Evolutionary conservation across 37 sponge, comb jelly and placozoan genomes (phyloP).

Genomic region (Cladorhizidae sp.): DNA sequence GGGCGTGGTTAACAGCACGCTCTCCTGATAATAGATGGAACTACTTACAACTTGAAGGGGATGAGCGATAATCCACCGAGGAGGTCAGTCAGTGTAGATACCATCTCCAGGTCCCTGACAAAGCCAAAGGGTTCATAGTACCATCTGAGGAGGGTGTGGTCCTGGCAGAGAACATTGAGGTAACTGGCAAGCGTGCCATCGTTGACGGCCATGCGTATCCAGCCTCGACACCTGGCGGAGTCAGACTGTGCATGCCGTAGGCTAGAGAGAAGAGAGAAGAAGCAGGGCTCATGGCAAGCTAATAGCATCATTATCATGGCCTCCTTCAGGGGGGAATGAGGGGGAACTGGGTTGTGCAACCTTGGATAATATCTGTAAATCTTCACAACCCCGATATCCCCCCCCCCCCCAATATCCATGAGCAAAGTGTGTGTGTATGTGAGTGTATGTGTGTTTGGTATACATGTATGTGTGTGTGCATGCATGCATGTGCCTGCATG

Average conservation of each 20-base stretch:
- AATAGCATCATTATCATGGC: too few relatives aligned
- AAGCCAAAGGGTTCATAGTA: conserved; percentile 86
- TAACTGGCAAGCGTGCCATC: conserved; percentile 95
- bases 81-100: conserved; percentile 51
- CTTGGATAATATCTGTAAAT: too few relatives aligned
- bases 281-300: too few relatives aligned
- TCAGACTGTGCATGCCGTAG: conserved; percentile 87
- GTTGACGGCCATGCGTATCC: conserved; percentile 76
- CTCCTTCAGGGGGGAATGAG: too few relatives aligned
- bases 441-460: not conserved
- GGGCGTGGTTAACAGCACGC: not conserved
- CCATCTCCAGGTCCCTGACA: conserved; percentile 65
- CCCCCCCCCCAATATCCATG: too few relatives aligned
- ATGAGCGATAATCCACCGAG: conserved; percentile 70
- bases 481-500: too few relatives aligned
- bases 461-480: too few relatives aligned
- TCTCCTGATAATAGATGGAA: not conserved
- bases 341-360: too few relatives aligned
- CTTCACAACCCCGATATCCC: too few relatives aligned
- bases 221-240: conserved; percentile 68
- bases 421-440: not conserved
- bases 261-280: conserved; percentile 28
- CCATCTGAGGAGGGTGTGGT: conserved; percentile 47
- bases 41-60: conserved; percentile 63
- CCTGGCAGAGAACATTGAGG: conserved; percentile 77